Conservation (phyloP, 1,140 invertebrate species). For the Drosophila erecta region DNA sequence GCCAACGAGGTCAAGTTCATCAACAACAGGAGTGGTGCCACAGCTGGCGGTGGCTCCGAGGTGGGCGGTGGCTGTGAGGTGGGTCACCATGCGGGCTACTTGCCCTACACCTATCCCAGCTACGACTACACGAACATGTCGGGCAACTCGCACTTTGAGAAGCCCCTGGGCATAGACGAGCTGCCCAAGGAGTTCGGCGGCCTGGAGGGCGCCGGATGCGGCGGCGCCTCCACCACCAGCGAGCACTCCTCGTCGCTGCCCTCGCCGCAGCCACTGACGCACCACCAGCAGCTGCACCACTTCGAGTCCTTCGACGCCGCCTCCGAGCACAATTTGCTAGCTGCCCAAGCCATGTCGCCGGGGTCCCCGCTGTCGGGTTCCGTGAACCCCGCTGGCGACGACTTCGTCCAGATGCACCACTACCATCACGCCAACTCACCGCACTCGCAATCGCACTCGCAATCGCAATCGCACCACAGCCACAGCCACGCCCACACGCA, state of each 20-base stretch:
- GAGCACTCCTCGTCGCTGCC: conserved; percentile 76
- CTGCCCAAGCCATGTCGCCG: conserved; percentile 66
- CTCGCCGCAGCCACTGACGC: conserved; percentile 47
- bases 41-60: background rate
- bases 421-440: conserved; percentile 49
- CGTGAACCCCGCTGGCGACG: conserved; percentile 72
- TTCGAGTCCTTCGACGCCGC: conserved; percentile 80
- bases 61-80: conserved; percentile 65
- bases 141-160: conserved; percentile 76
- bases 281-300: conserved; percentile 50
- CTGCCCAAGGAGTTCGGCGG: conserved; percentile 66
- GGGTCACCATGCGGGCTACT: conserved; percentile 70
- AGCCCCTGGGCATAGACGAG: conserved; percentile 76
- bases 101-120: conserved; percentile 76
- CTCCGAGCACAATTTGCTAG: conserved; percentile 76
- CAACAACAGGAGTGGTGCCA: conserved; percentile 58
- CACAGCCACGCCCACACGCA: conserved; percentile 39
- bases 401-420: conserved; percentile 68
- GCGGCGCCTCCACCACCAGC: conserved; percentile 59
- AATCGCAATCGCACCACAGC: conserved; percentile 40
- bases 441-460: conserved; percentile 46
- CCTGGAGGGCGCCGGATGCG: conserved; percentile 6
- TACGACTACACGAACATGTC: conserved; percentile 84
- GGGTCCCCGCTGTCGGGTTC: conserved; percentile 63
- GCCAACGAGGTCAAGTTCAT: conserved; percentile 84